Conservation (phyloP, 2,888 invertebrate species). For the Polydrusus tereticollis region DNA sequence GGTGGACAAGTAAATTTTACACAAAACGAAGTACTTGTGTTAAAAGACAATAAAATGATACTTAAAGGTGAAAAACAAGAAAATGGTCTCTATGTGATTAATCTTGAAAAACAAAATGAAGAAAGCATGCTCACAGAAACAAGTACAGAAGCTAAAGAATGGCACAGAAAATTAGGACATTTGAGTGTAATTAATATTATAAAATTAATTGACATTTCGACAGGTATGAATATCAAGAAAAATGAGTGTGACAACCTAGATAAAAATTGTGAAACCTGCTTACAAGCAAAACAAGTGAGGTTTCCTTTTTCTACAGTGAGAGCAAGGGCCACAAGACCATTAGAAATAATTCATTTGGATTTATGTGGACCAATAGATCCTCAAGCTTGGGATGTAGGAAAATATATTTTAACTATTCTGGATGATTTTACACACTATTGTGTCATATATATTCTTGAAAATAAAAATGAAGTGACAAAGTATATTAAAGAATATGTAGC, state of each 20-base stretch:
- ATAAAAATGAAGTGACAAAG: neutral
- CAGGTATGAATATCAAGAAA: conserved; percentile 32
- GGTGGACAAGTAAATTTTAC: too few species aligned
- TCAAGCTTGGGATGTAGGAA: conserved; percentile 57
- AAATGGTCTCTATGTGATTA: too few species aligned
- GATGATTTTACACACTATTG: conserved; percentile 61
- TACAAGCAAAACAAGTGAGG: conserved; percentile 61
- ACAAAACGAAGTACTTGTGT: too few species aligned
- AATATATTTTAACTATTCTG: conserved; percentile 59
- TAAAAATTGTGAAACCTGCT: neutral
- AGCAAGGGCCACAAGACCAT: conserved; percentile 57
- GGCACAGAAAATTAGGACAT: conserved; percentile 40
- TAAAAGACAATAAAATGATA: too few species aligned
- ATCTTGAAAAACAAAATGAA: too few species aligned
- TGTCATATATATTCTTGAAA: conserved; percentile 49
- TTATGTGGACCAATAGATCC: too few species aligned
- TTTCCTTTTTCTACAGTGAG: conserved; percentile 57
- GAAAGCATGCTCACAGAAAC: too few species aligned
- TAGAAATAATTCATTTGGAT: conserved; percentile 57
- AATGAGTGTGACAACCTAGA: conserved; percentile 11
- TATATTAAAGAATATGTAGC: conserved; percentile 1
- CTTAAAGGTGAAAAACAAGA: too few species aligned
- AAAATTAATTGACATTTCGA: conserved; percentile 35
- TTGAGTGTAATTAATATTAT: conserved; percentile 30
- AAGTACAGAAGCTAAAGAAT: too few species aligned